Evolutionary conservation across 1,140 invertebrate genomes (phyloP), one percentile per base, ranked within the genome.

Genomic region (Phocides pigmalion): DNA sequence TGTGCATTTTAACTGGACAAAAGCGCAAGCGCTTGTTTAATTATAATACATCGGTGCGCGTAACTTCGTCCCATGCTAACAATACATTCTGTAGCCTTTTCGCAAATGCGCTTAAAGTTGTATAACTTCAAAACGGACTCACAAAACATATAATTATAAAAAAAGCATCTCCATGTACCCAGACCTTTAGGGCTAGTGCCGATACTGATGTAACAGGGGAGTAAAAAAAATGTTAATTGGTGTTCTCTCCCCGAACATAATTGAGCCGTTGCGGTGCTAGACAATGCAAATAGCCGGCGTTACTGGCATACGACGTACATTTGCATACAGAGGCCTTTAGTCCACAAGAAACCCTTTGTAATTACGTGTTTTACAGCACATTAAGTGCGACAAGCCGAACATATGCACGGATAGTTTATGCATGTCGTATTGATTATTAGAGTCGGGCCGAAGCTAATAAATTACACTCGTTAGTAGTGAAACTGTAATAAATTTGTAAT

Each of bases 151-250:
- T 3, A 22, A 22, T 28, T 2, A 8, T 6, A 11, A 8, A 32
- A 32, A 50, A 37, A 51, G 5, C 9, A n/a, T n/a, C 15, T 12
- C 49, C 5, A n/a, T 51, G 49, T 12, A 37, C 5, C 4, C 0
- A 37, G 8, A 20, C 28, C 49, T 22, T 51, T 37, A 53, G 2
- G n/a, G 17, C 32, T 53, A 37, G 32, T 41, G 37, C 35, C 37
- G 17, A 54, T 54, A 54, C 32, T 54, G 35, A 54, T 54, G 65
- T 51, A 59, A 74, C 66, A 75, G 65, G 53, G 72, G 76, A 37
- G 11, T 32, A 50, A 76, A 80, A 78, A 74, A 64, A 70, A 74
- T 79, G 76, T 79, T 81, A 81, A 78, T 81, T 81, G 76, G 76
- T 74, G 68, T 78, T 71, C 67, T 68, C 66, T 71, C 70, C 63